These are phyloP conservation scores for Eclectus roratus DNA, from an alignment of 2,113 vertebrate species.

Conservation along the genomic window DNA sequence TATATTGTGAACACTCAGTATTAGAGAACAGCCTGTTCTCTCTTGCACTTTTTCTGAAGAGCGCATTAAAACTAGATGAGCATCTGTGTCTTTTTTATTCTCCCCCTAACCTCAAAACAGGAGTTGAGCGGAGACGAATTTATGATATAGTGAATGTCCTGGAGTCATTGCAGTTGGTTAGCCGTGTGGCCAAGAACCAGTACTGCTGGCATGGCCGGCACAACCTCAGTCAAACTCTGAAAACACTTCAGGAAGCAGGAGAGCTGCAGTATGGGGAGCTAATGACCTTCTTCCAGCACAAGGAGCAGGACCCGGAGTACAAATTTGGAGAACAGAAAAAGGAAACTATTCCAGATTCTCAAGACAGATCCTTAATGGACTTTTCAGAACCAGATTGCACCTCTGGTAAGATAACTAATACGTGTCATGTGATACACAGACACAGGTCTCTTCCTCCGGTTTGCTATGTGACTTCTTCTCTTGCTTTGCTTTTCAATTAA, in stretches of 20 bases:
- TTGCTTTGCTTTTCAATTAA: neutral
- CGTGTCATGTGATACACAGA: neutral
- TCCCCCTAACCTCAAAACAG: slow-evolving; percentile 56
- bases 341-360: slow-evolving; percentile 38
- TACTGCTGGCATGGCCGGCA: slow-evolving; percentile 90
- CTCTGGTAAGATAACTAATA: slow-evolving; percentile 74
- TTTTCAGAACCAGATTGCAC: slow-evolving; percentile 71
- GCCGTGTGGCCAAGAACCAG: slow-evolving; percentile 93
- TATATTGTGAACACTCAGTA: neutral
- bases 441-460: neutral
- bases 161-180: slow-evolving; percentile 89
- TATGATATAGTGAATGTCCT: slow-evolving; percentile 95
- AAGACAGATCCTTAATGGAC: slow-evolving; percentile 65
- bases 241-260: slow-evolving; percentile 80
- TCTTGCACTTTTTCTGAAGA: neutral
- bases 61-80: neutral
- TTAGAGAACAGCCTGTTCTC: neutral
- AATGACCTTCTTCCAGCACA: slow-evolving; percentile 75
- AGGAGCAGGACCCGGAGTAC: slow-evolving; percentile 69
- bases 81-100: neutral
- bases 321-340: slow-evolving; percentile 62
- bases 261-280: slow-evolving; percentile 86
- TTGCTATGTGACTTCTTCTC: neutral
- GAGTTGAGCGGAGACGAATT: slow-evolving; percentile 91
- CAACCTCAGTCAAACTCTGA: slow-evolving; percentile 81